Evolutionary conservation across 2,888 invertebrate genomes (phyloP), one percentile per base, ranked within the genome.

Genomic region (Crossocerus cetratus): DNA sequence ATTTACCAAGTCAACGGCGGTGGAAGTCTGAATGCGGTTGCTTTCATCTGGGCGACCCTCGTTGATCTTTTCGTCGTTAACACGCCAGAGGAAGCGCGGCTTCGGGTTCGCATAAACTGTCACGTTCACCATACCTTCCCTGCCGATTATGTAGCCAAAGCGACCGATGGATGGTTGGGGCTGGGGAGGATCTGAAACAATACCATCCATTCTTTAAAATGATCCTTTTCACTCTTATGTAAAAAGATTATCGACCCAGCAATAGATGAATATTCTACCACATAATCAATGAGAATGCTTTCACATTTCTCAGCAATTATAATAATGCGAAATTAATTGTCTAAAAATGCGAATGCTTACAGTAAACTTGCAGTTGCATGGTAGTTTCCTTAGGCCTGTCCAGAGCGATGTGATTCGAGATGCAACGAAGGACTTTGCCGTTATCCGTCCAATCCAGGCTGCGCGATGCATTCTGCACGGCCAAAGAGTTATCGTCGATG

Each of bases 61-160:
- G 22, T 87, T 85, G 68, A 94, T 91, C 57, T 86, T 86, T 67
- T 92, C 90, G 0, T 93, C 93, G 18, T 93, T 93, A 3, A 95
- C 90, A 4, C 91, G 91, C 96, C 96, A 96, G 79, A 93, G 92
- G 44, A 94, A 92, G n/a, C 84, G 86, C 0, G 96, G 96, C 61
- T 91, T 91, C 0, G 96, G 96, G 90, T 95, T 94, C 14, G 96
- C 93, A 2, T 93, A 91, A 23, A 96, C 92, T 0, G 94, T 94
- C n/a, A 96, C 93, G 77, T 94, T 94, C 63, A 96, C 93, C 2
- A 92, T 91, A 0, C 95, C 96, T n/a, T 93, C 93, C 53, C 93
- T 92, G 3, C 95, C 95, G 75, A 96, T 91, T 73, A 94, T 94
- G 72, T 95, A 93, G 0, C 96, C 96, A 87, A 96, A 96, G 68